Conservation (phyloP, 2,113 vertebrate genomes). For the Periophthalmus modestus region DNA sequence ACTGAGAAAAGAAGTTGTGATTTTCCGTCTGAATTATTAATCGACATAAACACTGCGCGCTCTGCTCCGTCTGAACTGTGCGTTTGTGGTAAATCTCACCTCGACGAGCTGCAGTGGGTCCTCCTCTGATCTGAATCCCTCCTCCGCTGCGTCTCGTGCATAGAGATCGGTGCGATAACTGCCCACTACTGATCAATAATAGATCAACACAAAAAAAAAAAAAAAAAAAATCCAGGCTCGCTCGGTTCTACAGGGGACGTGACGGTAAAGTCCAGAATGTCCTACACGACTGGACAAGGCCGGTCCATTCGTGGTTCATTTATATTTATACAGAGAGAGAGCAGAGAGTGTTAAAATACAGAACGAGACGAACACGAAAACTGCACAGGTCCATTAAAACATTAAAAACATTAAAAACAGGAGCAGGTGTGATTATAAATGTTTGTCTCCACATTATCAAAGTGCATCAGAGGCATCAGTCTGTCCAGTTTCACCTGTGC, state of each 20-base stretch:
- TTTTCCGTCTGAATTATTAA: neutral
- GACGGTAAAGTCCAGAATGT: slow-evolving; percentile 37
- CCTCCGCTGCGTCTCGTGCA: slow-evolving; percentile 44
- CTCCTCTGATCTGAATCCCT: slow-evolving; percentile 54
- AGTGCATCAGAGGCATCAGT: no score
- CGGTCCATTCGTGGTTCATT: slow-evolving; percentile 36
- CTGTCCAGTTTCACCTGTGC: no score
- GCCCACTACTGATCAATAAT: slow-evolving; percentile 69
- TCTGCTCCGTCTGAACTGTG: slow-evolving; percentile 21
- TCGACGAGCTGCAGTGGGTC: slow-evolving; percentile 30
- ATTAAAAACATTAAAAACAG: no score
- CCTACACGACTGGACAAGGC: slow-evolving; percentile 33
- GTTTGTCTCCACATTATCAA: no score
- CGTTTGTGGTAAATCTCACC: slow-evolving; percentile 28
- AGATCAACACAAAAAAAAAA: slow-evolving; percentile 58
- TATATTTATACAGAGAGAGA: no score
- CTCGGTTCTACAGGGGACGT: slow-evolving; percentile 33
- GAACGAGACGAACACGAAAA: no score
- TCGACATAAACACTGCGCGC: neutral
- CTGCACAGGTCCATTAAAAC: no score
- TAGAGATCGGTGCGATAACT: slow-evolving; percentile 54
- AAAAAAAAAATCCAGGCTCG: neutral
- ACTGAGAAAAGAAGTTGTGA: neutral
- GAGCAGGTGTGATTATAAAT: no score
- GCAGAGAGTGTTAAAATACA: no score